Conservation (phyloP, 2,113 vertebrate species). For the Thalassarche chlororhynchos region DNA sequence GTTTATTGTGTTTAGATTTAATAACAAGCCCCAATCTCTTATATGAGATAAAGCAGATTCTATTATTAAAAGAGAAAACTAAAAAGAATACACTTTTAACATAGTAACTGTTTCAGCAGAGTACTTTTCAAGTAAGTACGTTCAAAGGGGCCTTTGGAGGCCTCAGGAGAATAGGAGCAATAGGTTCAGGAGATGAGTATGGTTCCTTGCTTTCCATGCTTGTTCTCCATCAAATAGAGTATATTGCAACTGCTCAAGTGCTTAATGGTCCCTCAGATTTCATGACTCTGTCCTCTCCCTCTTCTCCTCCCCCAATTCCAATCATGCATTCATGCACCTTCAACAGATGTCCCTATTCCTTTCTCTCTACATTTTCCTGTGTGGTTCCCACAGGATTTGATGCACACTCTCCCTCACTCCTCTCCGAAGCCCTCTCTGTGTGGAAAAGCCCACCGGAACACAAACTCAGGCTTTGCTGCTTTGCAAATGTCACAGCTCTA, state of each 20-base stretch:
- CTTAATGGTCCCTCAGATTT: not conserved
- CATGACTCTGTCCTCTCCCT: not conserved
- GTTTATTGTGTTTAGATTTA: not conserved
- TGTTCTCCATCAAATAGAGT: not conserved
- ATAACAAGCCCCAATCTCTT: not conserved
- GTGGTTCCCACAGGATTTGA: not conserved
- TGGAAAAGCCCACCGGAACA: not conserved
- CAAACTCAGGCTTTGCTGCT: not conserved
- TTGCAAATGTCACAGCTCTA: not conserved
- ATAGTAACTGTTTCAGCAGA: not conserved
- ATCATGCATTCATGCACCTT: not conserved
- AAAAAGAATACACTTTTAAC: not conserved
- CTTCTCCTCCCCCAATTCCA: not conserved
- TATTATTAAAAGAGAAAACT: not conserved
- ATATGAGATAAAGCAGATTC: not conserved
- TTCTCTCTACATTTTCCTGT: not conserved
- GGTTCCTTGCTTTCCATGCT: not conserved
- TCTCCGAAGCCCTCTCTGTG: not conserved
- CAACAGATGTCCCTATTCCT: not conserved
- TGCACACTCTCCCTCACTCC: fast-evolving
- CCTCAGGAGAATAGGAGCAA: not conserved
- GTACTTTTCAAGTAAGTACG: not conserved
- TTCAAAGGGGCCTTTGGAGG: not conserved
- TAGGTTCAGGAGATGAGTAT: not conserved
- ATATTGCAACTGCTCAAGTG: not conserved